Evolutionary conservation across 2,888 invertebrate species (phyloP), one percentile per base, ranked within the genome.

Genomic region (Allygus modestus): DNA sequence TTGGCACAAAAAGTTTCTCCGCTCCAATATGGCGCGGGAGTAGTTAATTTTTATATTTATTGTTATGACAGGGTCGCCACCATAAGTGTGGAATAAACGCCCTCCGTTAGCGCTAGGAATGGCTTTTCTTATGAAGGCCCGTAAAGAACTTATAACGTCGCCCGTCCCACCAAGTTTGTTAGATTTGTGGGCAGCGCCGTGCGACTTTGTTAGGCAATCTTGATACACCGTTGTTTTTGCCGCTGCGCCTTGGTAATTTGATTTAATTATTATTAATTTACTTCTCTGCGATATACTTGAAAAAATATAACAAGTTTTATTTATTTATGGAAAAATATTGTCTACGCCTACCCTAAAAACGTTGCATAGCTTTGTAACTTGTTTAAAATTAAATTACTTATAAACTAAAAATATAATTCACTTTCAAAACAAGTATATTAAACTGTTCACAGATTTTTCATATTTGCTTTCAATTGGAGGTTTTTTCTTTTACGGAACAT

Each of bases 41-140:
- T 82, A 73, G 85, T 85, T 85, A 85, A 85, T 85, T 85, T 85
- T 85, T 85, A 85, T 85, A 85, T 85, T 85, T 85, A 85, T 85
- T 82, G 85, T 85, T 79, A 82, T 79, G 85, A 85, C 85, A 85
- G 82, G 79, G 82, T 41, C 37, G 84, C 81, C 83, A 69, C 84
- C 82, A 69, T 85, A 77, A 85, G 85, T 85, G 85, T 79, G 75
- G 79, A 82, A 79, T 82, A 77, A 85, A 85, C 65, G 85, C 69
- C 85, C 79, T 33, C 69, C 43, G 46, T 85, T 82, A 28, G 46
- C 51, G 83, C 79, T 58, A 75, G 77, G 58, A 58, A 79, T 79
- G 23, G 79, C 58, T 79, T 79, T 79, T 79, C 79, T 79, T 58
- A 79, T 79, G 58, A 79, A 51, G 17, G 79, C 46, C 54, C 28